Percentiles rank a stretch among this genome's conserved stretches.
phyloP scores from a whole-genome alignment of 23 tunicate genomes.

The Trididemnum nubilum region DNA sequence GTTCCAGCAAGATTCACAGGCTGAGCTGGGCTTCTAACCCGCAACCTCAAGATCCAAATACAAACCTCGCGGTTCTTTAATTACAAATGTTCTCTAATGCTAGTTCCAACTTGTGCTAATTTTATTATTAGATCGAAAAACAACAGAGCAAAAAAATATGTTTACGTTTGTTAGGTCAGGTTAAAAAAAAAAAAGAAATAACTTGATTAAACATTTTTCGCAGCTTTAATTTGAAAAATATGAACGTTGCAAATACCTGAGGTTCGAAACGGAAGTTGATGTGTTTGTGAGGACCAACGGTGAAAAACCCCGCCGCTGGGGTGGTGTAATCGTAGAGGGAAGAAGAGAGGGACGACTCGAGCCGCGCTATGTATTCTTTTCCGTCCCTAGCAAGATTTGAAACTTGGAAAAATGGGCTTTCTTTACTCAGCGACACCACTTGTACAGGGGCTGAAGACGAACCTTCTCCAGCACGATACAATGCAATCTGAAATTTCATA shows the following conservation, averaged over 20 bases:
- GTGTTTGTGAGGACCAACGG: slow-evolving; percentile 76
- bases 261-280: slow-evolving; percentile 81
- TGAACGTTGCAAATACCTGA: slow-evolving; percentile 58
- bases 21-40: too few species aligned
- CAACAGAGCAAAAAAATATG: too few species aligned
- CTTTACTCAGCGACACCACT: slow-evolving; percentile 50
- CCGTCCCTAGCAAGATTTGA: slow-evolving; percentile 60
- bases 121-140: too few species aligned
- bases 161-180: too few species aligned
- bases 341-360: slow-evolving; percentile 57
- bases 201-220: too few species aligned
- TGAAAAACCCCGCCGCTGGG: slow-evolving; percentile 80
- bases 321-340: slow-evolving; percentile 72
- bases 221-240: too few species aligned
- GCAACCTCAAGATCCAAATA: too few species aligned
- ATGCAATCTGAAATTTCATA: slow-evolving; percentile 45
- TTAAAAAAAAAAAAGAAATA: too few species aligned
- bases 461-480: slow-evolving; percentile 36
- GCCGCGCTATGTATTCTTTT: slow-evolving; percentile 48
- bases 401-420: slow-evolving; percentile 77
- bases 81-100: too few species aligned
- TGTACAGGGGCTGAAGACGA: slow-evolving; percentile 57
- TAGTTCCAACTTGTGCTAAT: too few species aligned
- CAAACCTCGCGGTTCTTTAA: too few species aligned
- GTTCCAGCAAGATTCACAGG: too few species aligned